Evolutionary conservation across 92 coral and sea anemone species (phyloP).

Genomic region (Anthopleura xanthogrammica): DNA sequence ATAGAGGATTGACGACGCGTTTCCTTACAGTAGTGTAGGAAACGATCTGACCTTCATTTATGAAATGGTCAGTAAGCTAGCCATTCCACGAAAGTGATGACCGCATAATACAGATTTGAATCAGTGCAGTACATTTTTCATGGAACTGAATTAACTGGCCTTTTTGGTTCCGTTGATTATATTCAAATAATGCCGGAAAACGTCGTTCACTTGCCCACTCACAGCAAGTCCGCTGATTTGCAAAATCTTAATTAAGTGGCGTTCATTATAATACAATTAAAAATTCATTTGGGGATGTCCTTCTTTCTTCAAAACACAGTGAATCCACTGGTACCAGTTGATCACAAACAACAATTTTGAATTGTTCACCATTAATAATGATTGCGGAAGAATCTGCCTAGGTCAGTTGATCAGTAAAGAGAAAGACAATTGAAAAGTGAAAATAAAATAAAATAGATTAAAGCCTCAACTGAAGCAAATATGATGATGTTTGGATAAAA

Average conservation of each 20-base stretch:
- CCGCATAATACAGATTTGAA: no score
- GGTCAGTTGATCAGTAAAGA: background rate
- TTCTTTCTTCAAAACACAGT: background rate
- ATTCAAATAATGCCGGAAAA: no score
- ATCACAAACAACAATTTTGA: background rate
- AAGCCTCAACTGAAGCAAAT: no score
- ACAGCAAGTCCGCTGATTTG: background rate
- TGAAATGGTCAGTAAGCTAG: no score
- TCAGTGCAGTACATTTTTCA: no score
- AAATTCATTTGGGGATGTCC: background rate
- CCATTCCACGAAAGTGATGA: no score
- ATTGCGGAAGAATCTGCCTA: background rate
- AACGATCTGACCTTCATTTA: no score
- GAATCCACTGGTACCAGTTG: slow-evolving; percentile 1
- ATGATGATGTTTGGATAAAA: no score
- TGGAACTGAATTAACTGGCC: no score
- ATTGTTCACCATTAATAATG: background rate
- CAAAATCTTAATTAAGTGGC: background rate
- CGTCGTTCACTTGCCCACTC: background rate
- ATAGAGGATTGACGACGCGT: no score
- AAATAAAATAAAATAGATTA: background rate
- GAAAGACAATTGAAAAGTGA: background rate
- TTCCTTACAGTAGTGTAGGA: no score
- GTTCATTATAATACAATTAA: background rate
- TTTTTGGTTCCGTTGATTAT: no score